Base-by-base conservation (phyloP, 2,113 vertebrate genomes). In the Engystomops pustulosus region DNA sequence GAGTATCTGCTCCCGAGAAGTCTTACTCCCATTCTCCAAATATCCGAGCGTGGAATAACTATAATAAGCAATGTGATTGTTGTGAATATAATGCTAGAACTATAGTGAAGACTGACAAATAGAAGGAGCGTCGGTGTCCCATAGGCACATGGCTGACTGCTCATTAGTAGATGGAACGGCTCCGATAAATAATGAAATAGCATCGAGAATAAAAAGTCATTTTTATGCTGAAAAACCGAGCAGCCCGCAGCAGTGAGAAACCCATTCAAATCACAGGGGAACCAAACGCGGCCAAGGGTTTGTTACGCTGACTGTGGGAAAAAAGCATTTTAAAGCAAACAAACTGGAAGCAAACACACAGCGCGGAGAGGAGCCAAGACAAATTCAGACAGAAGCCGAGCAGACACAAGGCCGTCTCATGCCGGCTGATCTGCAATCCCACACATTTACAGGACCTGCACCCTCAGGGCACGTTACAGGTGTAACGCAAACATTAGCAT, bases 261-360 rank as follows among this genome's bases (percentile, higher is more conserved):
- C 20, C 76, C 83, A 71, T 81, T 84, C 6, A 6, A 87, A 67
- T 86, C 79, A 67, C 58, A 68, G 38, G n/a, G 23, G 51, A 44
- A 18, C 30, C n/a, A 58, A 6, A 34, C 32, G 47, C 70, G 78
- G 58, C 3, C 17, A 77, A n/a, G 84, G 87, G 45, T 1, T 55
- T 80, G 6, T 87, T 30, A 75, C 67, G 69, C n/a, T 83, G 68
- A 69, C 25, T 81, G 71, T 86, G 86, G 78, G 77, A 76, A 89
- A 67, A 85, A 53, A 49, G 41, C 18, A 55, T 60, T 84, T 53
- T 84, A 41, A 84, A 84, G 72, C 60, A 77, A 80, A 14, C 49
- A 49, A 18, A 67, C 7, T 6, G 10, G 7, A 87, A 88, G 47
- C 72, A 86, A 27, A 51, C 8, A 79, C 4, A 36, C 83, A 85